Conservation (phyloP, 2,113 vertebrate species). For the Melospiza georgiana region DNA sequence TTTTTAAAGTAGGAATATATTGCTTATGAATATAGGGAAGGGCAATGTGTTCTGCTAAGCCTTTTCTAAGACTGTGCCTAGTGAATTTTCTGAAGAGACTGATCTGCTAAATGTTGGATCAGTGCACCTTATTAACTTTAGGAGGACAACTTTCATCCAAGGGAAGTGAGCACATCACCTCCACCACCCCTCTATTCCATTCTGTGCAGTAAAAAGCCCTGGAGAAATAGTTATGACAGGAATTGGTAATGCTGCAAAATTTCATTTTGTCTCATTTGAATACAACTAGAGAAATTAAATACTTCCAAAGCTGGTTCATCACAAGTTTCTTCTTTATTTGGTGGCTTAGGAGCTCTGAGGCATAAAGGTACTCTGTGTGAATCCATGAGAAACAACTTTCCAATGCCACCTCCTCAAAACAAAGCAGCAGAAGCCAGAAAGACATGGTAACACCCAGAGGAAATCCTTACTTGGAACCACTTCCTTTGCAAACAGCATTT, state of each 20-base stretch:
- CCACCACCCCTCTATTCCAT: not conserved
- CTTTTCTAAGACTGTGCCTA: not conserved
- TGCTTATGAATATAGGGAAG: not conserved
- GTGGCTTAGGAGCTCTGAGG: not conserved
- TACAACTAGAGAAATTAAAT: not conserved
- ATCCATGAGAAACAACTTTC: not conserved
- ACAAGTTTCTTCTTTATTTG: not conserved
- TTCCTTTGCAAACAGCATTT: not conserved
- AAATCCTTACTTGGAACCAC: not conserved
- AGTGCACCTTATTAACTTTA: accelerated
- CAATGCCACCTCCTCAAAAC: not conserved
- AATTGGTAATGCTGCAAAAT: not conserved
- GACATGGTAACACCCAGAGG: not conserved
- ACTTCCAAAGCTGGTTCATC: not conserved
- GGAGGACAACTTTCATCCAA: not conserved
- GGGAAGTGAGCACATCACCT: not conserved
- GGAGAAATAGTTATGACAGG: not conserved
- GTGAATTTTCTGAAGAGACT: not conserved
- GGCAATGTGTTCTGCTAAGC: not conserved
- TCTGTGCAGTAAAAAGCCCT: not conserved
- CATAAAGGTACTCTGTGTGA: not conserved
- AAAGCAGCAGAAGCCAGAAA: not conserved
- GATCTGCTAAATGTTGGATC: not conserved
- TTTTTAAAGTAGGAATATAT: not conserved
- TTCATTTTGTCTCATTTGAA: not conserved